phyloP scores from a whole-genome alignment of 2,888 invertebrate species.

The Pandemis heparana region DNA sequence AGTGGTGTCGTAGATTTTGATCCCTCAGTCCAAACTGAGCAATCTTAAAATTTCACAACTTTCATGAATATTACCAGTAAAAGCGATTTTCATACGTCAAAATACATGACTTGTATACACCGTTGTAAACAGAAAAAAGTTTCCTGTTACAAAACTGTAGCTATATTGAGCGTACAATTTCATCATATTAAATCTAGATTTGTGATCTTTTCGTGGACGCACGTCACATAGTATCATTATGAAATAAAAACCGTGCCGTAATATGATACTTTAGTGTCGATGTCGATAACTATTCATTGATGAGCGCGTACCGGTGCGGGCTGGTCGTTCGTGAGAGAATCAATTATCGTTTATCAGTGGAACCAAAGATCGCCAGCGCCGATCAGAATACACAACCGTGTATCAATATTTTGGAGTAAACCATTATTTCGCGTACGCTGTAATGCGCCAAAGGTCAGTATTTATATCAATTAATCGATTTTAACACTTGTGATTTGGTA shows the following conservation, averaged over 20 bases:
- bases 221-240: slow-evolving; percentile 24
- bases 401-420: slow-evolving; percentile 45
- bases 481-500: neutral
- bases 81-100: neutral
- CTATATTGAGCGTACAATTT: neutral
- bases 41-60: neutral
- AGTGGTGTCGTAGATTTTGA: too few species aligned
- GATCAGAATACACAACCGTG: slow-evolving; percentile 43
- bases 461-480: neutral
- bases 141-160: neutral
- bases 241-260: slow-evolving; percentile 37
- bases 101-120: neutral
- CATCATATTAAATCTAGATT: neutral
- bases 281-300: slow-evolving; percentile 77
- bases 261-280: slow-evolving; percentile 58
- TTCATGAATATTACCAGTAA: too few species aligned
- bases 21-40: neutral
- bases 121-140: too few species aligned
- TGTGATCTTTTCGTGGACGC: slow-evolving; percentile 6
- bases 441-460: slow-evolving; percentile 15
- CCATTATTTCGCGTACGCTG: neutral
- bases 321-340: slow-evolving; percentile 59
- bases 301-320: slow-evolving; percentile 60
- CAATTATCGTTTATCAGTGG: slow-evolving; percentile 53
- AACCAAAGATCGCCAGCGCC: slow-evolving; percentile 49